Evolutionary conservation across 2,888 invertebrate species (phyloP).

Genomic region (Drosophila buzzatii): DNA sequence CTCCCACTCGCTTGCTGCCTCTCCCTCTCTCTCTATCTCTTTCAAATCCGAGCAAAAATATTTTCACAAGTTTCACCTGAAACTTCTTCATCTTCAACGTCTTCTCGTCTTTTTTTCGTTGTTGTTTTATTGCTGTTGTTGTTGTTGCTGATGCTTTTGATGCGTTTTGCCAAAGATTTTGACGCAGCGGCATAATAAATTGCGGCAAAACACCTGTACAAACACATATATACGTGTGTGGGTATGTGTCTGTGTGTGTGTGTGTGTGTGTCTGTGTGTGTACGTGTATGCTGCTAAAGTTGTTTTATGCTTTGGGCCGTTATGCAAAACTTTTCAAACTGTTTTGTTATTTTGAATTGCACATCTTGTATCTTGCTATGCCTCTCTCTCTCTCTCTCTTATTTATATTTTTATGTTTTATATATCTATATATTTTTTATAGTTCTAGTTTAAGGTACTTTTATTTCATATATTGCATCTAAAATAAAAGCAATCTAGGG

Average conservation of each 20-base stretch:
- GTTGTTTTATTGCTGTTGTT: slow-evolving; percentile 7
- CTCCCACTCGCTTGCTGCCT: not conserved
- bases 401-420: not conserved
- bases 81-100: slow-evolving; percentile 41
- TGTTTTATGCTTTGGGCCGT: slow-evolving; percentile 23
- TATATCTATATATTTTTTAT: not conserved
- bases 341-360: slow-evolving; percentile 50
- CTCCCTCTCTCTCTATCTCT: not conserved
- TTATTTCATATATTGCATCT: too few relatives aligned
- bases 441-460: not conserved
- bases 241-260: not conserved
- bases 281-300: slow-evolving; percentile 28
- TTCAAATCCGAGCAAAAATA: slow-evolving; percentile 59
- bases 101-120: slow-evolving; percentile 2
- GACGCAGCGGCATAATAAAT: slow-evolving; percentile 71
- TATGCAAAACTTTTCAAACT: slow-evolving; percentile 60
- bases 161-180: slow-evolving; percentile 70
- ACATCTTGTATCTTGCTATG: not conserved
- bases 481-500: too few relatives aligned
- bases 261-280: not conserved
- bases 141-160: slow-evolving; percentile 35
- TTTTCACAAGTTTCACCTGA: slow-evolving; percentile 49
- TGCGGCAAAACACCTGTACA: slow-evolving; percentile 63
- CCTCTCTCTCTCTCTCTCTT: not conserved
- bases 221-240: slow-evolving; percentile 37